Percentiles rank a stretch among this genome's conserved stretches.
Conservation (phyloP, 2,888 invertebrate species). For the Embidobia sp. region DNA sequence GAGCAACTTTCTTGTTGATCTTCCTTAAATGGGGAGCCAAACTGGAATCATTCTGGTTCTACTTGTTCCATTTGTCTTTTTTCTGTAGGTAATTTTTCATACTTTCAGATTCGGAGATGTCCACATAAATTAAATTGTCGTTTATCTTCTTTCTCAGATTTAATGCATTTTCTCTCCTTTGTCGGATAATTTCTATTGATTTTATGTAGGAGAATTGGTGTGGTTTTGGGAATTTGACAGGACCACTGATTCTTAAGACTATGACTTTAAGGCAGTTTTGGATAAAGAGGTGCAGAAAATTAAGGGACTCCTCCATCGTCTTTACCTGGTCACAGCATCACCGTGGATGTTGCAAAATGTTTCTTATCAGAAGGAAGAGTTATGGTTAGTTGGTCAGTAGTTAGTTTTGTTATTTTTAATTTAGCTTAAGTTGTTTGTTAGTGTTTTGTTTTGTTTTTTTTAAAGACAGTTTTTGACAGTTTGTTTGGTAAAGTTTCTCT, state of each 20-base stretch:
- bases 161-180: slow-evolving; percentile 5
- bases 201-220: slow-evolving; percentile 25
- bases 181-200: slow-evolving; percentile 28
- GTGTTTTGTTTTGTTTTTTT: too few species aligned
- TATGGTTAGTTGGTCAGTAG: too few species aligned
- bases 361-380: too few species aligned
- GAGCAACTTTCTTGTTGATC: slow-evolving; percentile 11
- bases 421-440: too few species aligned
- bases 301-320: slow-evolving; percentile 4
- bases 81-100: slow-evolving; percentile 21
- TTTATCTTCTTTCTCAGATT: slow-evolving; percentile 15
- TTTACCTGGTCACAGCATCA: slow-evolving; percentile 5
- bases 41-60: background rate
- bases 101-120: slow-evolving; percentile 11
- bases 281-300: background rate
- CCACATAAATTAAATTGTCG: slow-evolving; percentile 5
- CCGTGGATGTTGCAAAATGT: too few species aligned
- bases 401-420: too few species aligned
- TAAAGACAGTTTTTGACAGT: too few species aligned
- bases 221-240: background rate
- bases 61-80: background rate
- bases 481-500: too few species aligned
- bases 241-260: slow-evolving; percentile 11
- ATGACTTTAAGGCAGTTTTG: slow-evolving; percentile 13
- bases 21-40: slow-evolving; percentile 10